These are phyloP conservation scores for Drosophila hydei DNA, from an alignment of 1,140 invertebrate species.

Conservation along the genomic window DNA sequence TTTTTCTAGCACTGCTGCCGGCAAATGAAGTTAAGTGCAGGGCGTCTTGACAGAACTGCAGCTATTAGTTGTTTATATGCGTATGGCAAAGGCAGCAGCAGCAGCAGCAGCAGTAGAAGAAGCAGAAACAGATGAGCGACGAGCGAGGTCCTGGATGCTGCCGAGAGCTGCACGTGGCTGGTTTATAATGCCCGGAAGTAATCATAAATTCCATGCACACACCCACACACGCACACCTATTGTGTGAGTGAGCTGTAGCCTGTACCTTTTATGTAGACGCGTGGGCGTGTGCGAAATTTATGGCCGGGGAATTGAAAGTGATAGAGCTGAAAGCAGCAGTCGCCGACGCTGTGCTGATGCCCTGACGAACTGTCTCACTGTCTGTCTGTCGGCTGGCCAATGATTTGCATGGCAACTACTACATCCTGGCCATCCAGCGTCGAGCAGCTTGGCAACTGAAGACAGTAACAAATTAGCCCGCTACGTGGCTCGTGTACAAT, in stretches of 20 bases:
- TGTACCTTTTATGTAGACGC: slow-evolving; percentile 59
- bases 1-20: slow-evolving; percentile 40
- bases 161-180: slow-evolving; percentile 59
- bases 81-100: slow-evolving; percentile 43
- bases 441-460: slow-evolving; percentile 71
- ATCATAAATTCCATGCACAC: slow-evolving; percentile 75
- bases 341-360: not conserved
- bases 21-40: slow-evolving; percentile 47
- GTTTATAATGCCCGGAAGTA: slow-evolving; percentile 78
- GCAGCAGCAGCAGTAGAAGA: too few species aligned
- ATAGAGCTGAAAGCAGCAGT: slow-evolving; percentile 77
- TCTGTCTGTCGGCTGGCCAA: slow-evolving; percentile 38
- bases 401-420: slow-evolving; percentile 36
- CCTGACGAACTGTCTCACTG: slow-evolving; percentile 26
- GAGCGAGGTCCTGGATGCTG: slow-evolving; percentile 17
- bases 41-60: slow-evolving; percentile 62
- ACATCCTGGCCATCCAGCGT: slow-evolving; percentile 35
- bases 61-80: slow-evolving; percentile 73
- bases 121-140: slow-evolving; percentile 10
- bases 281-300: slow-evolving; percentile 70
- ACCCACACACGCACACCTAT: slow-evolving; percentile 23
- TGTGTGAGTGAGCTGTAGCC: slow-evolving; percentile 22
- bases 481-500: slow-evolving; percentile 71
- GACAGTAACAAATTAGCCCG: slow-evolving; percentile 79
- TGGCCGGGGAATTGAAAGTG: slow-evolving; percentile 80